phyloP scores from a whole-genome alignment of 2,888 invertebrate species.

The Hemicrepidius hirtus region DNA sequence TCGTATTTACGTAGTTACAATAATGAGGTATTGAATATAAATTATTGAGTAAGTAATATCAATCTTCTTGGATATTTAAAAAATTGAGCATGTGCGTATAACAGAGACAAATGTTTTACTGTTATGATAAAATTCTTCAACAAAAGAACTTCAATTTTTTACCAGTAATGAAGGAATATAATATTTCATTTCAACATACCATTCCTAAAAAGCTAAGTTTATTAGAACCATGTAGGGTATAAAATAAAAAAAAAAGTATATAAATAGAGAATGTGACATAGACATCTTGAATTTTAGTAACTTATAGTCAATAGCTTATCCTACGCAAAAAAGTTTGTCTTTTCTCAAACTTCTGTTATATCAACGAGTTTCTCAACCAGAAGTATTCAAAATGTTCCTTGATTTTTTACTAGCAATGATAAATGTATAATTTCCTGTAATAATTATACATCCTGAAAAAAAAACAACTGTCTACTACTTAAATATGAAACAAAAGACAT shows the following conservation, averaged over 20 bases:
- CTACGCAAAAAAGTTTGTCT: conserved; percentile 3
- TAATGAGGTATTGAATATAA: conserved; percentile 10
- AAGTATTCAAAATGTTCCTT: neutral
- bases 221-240: neutral
- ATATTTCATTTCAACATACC: too few relatives aligned
- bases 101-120: too few relatives aligned
- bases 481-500: too few relatives aligned
- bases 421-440: too few relatives aligned
- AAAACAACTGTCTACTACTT: too few relatives aligned
- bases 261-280: neutral
- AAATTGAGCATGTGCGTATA: neutral
- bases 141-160: too few relatives aligned
- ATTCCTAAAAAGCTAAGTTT: too few relatives aligned
- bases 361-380: neutral
- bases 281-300: neutral
- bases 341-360: neutral
- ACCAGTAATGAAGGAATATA: too few relatives aligned
- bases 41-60: neutral
- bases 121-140: too few relatives aligned
- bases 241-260: too few relatives aligned
- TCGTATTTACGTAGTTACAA: conserved; percentile 4
- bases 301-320: neutral
- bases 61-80: neutral
- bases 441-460: too few relatives aligned
- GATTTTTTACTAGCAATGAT: too few relatives aligned